Conservation (phyloP, 2,888 invertebrate genomes). For the Campoletis raptor region DNA sequence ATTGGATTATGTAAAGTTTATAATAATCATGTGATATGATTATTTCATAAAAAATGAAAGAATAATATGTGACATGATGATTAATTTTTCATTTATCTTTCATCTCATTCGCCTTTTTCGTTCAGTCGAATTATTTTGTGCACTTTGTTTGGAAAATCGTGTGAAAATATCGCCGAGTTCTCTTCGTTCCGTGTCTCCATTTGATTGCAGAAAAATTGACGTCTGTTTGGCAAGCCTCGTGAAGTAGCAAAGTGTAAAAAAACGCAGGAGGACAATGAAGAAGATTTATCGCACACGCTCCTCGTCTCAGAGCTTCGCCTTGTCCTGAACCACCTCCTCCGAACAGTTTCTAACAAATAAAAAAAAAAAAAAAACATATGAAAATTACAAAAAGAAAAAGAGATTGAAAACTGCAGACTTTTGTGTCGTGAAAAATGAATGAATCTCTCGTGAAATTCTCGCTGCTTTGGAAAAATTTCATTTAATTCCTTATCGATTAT, state of each 20-base stretch:
- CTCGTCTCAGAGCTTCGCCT: conserved; percentile 76
- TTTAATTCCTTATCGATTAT: not conserved
- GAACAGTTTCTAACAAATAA: conserved; percentile 80
- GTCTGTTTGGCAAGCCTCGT: conserved; percentile 29
- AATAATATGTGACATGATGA: not conserved
- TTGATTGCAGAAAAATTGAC: conserved; percentile 16
- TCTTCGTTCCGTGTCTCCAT: conserved; percentile 27
- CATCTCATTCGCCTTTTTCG: not conserved
- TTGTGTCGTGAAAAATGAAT: not conserved
- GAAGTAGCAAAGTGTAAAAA: conserved; percentile 19
- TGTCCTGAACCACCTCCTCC: conserved; percentile 80
- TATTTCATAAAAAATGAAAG: not conserved
- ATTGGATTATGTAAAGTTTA: not conserved
- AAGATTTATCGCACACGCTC: conserved; percentile 37
- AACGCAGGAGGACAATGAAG: conserved; percentile 40
- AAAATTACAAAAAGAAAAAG: conserved; percentile 28
- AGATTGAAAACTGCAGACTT: not conserved
- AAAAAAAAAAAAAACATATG: conserved; percentile 29
- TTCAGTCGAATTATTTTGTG: not conserved
- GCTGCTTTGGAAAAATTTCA: not conserved
- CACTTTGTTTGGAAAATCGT: not conserved
- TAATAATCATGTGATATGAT: not conserved
- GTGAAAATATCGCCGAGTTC: conserved; percentile 2
- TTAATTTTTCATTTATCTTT: not conserved
- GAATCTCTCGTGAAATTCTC: not conserved